Conservation (phyloP, 2,797 vertebrate species). For the Pachyuromys duprasi region DNA sequence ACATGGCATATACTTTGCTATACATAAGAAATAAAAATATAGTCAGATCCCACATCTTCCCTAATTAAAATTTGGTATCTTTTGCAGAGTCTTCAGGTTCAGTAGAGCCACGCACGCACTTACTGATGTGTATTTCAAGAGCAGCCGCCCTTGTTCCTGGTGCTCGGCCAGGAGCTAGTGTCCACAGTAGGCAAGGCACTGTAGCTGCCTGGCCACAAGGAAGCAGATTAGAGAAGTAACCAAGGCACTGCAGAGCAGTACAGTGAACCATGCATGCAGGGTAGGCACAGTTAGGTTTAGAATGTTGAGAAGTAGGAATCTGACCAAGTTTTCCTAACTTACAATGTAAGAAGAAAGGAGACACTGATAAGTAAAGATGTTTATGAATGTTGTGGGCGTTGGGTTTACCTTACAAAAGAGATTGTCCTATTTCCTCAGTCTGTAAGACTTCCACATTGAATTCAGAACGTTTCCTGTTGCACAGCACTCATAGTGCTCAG, state of each 20-base stretch:
- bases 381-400: not conserved
- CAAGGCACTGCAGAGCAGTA: not conserved
- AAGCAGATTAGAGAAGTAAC: not conserved
- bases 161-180: not conserved
- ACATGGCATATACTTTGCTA: not conserved
- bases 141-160: not conserved
- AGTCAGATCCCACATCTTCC: not conserved
- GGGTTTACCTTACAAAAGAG: not conserved
- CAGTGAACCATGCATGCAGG: not conserved
- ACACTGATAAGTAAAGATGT: not conserved
- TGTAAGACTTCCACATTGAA: not conserved
- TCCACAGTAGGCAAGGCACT: not conserved
- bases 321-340: slow-evolving; percentile 26
- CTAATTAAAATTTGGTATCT: slow-evolving; percentile 30
- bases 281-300: slow-evolving; percentile 17
- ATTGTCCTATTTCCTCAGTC: slow-evolving; percentile 33
- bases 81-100: not conserved
- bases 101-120: not conserved
- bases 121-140: slow-evolving; percentile 36
- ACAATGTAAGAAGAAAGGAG: not conserved
- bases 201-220: not conserved
- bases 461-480: not conserved
- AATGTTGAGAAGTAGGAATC: not conserved
- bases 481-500: not conserved
- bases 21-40: not conserved